Conservation (phyloP, 2,888 invertebrate species). For the Leistus spinibarbis region DNA sequence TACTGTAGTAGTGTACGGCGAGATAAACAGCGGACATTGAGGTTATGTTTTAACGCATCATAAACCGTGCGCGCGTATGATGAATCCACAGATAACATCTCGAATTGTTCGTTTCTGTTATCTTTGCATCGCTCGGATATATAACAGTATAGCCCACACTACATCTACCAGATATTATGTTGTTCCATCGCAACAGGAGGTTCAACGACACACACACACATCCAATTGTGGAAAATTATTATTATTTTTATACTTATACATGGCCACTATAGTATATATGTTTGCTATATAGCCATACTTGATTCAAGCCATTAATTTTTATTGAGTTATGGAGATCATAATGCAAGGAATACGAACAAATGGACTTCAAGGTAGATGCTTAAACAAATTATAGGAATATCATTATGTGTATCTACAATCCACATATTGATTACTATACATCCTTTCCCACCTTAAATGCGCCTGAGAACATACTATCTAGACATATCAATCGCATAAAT, state of each 20-base stretch:
- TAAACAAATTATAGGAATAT: too few relatives aligned
- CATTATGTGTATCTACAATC: too few relatives aligned
- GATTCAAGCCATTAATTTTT: not conserved
- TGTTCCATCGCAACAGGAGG: not conserved
- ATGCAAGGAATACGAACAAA: too few relatives aligned
- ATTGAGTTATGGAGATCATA: not conserved
- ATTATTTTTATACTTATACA: not conserved
- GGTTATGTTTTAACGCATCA: conserved; percentile 32
- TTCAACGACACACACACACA: conserved; percentile 26
- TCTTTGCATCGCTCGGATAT: conserved; percentile 27
- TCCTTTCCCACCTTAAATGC: too few relatives aligned
- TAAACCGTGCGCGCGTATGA: conserved; percentile 18
- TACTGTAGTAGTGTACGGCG: too few relatives aligned
- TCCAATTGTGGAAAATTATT: conserved; percentile 15
- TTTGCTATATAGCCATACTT: not conserved
- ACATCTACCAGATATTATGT: conserved; percentile 11
- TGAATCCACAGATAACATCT: conserved; percentile 21
- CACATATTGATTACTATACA: too few relatives aligned
- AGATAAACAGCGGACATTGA: not conserved
- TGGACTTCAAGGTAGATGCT: too few relatives aligned
- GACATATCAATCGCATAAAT: too few relatives aligned
- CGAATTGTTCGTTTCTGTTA: conserved; percentile 33
- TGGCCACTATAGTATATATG: not conserved
- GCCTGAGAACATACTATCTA: too few relatives aligned
- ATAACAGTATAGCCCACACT: conserved; percentile 28